Evolutionary conservation across 2,888 invertebrate species (phyloP).

Genomic region (Luperina testacea): DNA sequence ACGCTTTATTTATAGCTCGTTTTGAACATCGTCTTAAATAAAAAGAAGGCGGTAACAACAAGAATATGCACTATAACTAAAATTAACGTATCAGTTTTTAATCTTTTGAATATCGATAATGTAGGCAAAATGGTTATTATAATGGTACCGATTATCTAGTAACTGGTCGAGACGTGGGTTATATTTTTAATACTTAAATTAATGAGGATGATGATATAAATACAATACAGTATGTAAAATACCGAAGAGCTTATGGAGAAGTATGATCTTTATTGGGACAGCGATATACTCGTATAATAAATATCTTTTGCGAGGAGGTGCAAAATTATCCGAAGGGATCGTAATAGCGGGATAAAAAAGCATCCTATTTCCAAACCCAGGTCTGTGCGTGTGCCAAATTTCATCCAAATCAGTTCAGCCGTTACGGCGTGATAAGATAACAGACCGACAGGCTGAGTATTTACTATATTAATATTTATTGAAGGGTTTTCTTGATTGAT

Average conservation of each 20-base stretch:
- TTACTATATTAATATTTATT: neutral
- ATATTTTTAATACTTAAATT: conserved; percentile 27
- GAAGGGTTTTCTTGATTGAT: neutral
- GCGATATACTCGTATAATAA: neutral
- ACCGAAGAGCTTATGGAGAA: neutral
- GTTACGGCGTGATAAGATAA: neutral
- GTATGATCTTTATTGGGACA: neutral
- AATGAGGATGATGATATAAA: conserved; percentile 28
- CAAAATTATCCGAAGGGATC: neutral
- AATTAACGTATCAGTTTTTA: conserved; percentile 45
- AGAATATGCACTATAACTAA: conserved; percentile 22
- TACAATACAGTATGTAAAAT: neutral
- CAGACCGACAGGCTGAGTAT: neutral
- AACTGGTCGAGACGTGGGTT: conserved; percentile 14
- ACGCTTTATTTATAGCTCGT: neutral
- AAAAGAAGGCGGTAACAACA: conserved; percentile 21
- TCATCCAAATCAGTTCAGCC: neutral
- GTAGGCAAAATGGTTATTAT: conserved; percentile 47
- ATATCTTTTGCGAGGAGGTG: neutral
- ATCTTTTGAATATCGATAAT: conserved; percentile 49
- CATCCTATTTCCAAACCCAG: neutral
- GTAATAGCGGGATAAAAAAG: neutral
- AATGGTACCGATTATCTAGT: conserved; percentile 37
- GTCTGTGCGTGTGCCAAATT: neutral
- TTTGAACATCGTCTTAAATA: conserved; percentile 3